Evolutionary conservation across 2,113 vertebrate species (phyloP).

Genomic region (Menura novaehollandiae): DNA sequence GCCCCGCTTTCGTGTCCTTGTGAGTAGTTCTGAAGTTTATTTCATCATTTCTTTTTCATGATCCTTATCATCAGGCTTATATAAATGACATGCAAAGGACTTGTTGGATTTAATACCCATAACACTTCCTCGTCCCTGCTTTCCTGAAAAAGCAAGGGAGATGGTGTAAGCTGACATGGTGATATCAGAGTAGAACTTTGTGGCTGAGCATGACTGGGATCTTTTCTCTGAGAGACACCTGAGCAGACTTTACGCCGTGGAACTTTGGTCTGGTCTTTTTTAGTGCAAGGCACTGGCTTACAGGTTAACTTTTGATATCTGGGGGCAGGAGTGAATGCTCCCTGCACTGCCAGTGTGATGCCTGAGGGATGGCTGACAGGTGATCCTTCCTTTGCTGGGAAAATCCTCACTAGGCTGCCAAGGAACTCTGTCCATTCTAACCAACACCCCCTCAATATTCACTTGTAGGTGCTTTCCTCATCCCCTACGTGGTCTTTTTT

Average conservation of each 20-base stretch:
- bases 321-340: not conserved
- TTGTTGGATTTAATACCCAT: not conserved
- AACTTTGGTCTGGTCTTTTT: not conserved
- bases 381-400: not conserved
- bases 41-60: not conserved
- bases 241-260: not conserved
- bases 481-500: constrained; percentile 97
- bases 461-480: constrained; percentile 91
- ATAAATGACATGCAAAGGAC: not conserved
- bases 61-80: not conserved
- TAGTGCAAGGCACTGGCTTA: not conserved
- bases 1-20: not conserved
- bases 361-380: not conserved
- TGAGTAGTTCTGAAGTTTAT: not conserved
- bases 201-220: not conserved
- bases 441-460: not conserved
- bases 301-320: not conserved
- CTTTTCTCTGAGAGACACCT: not conserved
- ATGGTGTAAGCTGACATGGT: not conserved
- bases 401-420: not conserved
- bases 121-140: not conserved
- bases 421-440: not conserved
- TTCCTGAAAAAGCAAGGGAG: not conserved
- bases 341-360: not conserved
- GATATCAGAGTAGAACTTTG: not conserved